Conservation (phyloP, 2,888 invertebrate species). For the Buathra laborator region DNA sequence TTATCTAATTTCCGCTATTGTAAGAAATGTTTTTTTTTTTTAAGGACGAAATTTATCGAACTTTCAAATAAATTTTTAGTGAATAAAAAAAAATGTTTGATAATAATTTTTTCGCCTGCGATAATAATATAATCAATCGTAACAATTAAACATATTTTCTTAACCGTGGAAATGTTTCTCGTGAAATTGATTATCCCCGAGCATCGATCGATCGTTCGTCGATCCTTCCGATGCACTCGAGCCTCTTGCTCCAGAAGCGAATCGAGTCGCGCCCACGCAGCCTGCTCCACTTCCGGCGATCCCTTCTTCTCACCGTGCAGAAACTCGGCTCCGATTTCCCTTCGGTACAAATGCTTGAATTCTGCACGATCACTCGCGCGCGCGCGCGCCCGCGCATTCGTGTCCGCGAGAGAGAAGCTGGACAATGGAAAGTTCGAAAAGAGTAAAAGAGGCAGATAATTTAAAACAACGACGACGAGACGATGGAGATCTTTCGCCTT, state of each 20-base stretch:
- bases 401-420: neutral
- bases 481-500: conserved; percentile 80
- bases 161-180: neutral
- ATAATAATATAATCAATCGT: neutral
- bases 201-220: conserved; percentile 34
- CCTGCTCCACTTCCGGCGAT: conserved; percentile 63
- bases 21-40: neutral
- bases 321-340: conserved; percentile 52
- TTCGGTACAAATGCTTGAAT: neutral
- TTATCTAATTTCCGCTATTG: neutral
- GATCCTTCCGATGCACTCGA: conserved; percentile 37
- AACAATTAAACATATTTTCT: too few relatives aligned
- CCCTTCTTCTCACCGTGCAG: conserved; percentile 35
- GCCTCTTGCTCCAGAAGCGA: conserved; percentile 13
- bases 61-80: too few relatives aligned
- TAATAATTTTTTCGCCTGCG: neutral
- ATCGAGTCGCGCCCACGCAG: conserved; percentile 57
- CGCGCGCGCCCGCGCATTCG: neutral
- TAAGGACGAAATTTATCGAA: too few relatives aligned
- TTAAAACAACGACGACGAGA: conserved; percentile 54
- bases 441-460: conserved; percentile 51
- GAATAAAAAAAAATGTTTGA: too few relatives aligned
- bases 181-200: conserved; percentile 10
- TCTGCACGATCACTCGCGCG: neutral
- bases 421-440: conserved; percentile 23